A percentile compares a stretch with the other conserved stretches of the same genome.
Evolutionary conservation across 1,140 invertebrate species (phyloP).

Genomic region (Eriocheir sinensis): DNA sequence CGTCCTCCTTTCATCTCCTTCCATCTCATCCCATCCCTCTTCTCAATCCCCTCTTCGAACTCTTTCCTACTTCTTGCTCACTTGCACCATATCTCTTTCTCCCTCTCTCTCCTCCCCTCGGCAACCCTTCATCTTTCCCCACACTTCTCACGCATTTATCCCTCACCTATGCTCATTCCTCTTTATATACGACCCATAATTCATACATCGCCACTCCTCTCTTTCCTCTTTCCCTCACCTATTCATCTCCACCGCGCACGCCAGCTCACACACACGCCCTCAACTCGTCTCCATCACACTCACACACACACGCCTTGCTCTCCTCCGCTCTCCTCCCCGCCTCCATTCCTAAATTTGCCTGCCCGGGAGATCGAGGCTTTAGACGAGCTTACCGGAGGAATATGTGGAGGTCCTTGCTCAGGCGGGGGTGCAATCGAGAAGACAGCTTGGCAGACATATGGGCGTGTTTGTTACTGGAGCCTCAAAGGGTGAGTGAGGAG

Average conservation of each 20-base stretch:
- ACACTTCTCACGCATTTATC: background rate
- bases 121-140: background rate
- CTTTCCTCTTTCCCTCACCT: background rate
- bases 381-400: background rate
- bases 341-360: slow-evolving; percentile 11
- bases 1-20: background rate
- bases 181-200: background rate
- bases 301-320: background rate
- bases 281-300: background rate
- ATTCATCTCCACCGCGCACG: too few species aligned
- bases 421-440: background rate
- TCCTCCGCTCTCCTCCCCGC: background rate
- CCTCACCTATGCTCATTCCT: background rate
- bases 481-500: slow-evolving; percentile 11
- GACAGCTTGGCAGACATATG: slow-evolving; percentile 12
- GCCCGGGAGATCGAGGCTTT: background rate
- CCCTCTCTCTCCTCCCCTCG: background rate
- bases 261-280: too few species aligned
- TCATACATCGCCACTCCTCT: background rate
- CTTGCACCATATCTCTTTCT: background rate
- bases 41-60: background rate
- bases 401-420: slow-evolving; percentile 23
- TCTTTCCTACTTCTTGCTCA: background rate
- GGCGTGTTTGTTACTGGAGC: background rate
- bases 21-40: background rate